A percentile compares a stretch with the other conserved stretches of the same genome.
These are phyloP conservation scores for Stenurella melanura DNA, from an alignment of 2,888 invertebrate genomes.

Conservation along the genomic window DNA sequence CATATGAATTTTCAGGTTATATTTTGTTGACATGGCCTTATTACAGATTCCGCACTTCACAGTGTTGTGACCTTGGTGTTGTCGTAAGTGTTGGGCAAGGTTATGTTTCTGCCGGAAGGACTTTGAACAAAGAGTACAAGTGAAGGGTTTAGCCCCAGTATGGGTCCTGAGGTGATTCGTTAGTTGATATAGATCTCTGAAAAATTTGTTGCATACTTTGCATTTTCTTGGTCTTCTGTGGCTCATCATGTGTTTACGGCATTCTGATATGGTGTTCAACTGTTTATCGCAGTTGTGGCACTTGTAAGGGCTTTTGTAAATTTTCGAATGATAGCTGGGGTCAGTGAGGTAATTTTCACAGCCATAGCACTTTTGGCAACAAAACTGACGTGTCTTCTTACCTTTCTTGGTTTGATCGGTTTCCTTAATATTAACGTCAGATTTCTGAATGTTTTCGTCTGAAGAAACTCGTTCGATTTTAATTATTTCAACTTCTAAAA, in stretches of 20 bases:
- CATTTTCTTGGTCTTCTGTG: constrained; percentile 43
- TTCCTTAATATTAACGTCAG: background rate
- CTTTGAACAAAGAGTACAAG: constrained; percentile 45
- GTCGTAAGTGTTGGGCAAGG: constrained; percentile 42
- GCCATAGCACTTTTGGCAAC: constrained; percentile 42
- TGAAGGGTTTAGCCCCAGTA: constrained; percentile 48
- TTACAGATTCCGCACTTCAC: constrained; percentile 43
- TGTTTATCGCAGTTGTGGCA: constrained; percentile 46
- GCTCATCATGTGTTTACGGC: constrained; percentile 44
- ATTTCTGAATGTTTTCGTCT: background rate
- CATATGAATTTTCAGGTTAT: constrained; percentile 49
- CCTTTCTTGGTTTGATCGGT: background rate
- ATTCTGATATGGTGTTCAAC: constrained; percentile 23
- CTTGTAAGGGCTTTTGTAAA: constrained; percentile 32
- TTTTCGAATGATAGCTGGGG: constrained; percentile 44
- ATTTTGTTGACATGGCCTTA: constrained; percentile 48
- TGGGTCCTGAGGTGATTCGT: constrained; percentile 45
- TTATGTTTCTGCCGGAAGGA: constrained; percentile 46
- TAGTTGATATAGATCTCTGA: constrained; percentile 42
- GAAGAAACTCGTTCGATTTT: constrained; percentile 7
- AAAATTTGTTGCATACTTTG: constrained; percentile 45
- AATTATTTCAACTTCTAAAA: constrained; percentile 31
- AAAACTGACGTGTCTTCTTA: constrained; percentile 21
- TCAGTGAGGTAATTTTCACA: constrained; percentile 43
- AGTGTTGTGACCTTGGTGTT: constrained; percentile 36